A percentile compares a stretch with the other conserved stretches of the same genome.
Evolutionary conservation across 1,140 invertebrate species (phyloP).

Genomic region (Drosophila erecta): DNA sequence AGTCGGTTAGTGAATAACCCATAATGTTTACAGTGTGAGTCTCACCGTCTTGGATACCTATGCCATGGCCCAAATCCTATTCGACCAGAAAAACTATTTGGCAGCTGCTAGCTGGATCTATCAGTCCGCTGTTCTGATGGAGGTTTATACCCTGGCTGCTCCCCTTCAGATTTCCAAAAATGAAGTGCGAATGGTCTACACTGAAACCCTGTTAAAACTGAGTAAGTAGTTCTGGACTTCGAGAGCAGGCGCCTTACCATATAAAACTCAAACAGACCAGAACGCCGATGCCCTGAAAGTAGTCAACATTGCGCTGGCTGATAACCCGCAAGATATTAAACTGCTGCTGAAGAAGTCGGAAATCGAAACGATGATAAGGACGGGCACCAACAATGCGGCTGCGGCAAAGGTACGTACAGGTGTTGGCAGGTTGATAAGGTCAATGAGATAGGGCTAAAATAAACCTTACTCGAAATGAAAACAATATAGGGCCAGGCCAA

Average conservation of each 20-base stretch:
- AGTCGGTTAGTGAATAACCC: not conserved
- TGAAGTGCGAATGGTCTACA: constrained; percentile 51
- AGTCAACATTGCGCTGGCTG: constrained; percentile 50
- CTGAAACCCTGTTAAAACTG: constrained; percentile 53
- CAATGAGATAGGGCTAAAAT: constrained; percentile 9
- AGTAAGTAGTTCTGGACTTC: constrained; percentile 50
- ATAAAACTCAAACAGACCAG: constrained; percentile 28
- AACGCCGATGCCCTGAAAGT: constrained; percentile 61
- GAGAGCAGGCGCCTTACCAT: too few relatives aligned
- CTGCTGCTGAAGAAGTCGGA: constrained; percentile 90
- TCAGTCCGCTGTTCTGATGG: constrained; percentile 23
- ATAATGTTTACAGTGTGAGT: constrained; percentile 29
- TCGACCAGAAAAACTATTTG: constrained; percentile 36
- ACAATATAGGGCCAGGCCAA: constrained; percentile 32
- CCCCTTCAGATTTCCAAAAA: constrained; percentile 37
- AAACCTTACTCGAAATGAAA: not conserved
- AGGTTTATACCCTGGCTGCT: not conserved
- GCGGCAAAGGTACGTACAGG: constrained; percentile 5
- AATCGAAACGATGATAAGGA: constrained; percentile 85
- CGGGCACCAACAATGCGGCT: constrained; percentile 76
- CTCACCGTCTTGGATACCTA: constrained; percentile 48
- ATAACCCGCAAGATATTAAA: constrained; percentile 63
- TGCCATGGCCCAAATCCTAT: constrained; percentile 52
- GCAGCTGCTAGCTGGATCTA: constrained; percentile 56
- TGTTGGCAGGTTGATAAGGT: constrained; percentile 26